Evolutionary conservation across 2,113 vertebrate genomes (phyloP).

Genomic region (Chelonoidis abingdonii): DNA sequence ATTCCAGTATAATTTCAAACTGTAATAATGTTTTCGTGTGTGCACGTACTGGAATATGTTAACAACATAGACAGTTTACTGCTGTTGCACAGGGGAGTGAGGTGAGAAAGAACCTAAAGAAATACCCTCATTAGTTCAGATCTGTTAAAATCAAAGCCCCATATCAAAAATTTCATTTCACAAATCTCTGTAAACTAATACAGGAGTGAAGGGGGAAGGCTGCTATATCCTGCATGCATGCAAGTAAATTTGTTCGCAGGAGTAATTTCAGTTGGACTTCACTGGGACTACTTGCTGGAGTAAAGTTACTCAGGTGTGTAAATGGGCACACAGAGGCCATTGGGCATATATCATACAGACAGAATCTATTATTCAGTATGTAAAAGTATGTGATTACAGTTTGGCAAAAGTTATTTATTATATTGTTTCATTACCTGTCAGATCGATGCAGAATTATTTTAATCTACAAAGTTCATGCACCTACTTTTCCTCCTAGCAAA

Average conservation of each 20-base stretch:
- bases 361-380: not conserved
- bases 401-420: not conserved
- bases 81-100: not conserved
- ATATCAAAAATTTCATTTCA: not conserved
- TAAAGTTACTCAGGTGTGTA: not conserved
- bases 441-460: not conserved
- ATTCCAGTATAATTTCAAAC: constrained; percentile 61
- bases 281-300: not conserved
- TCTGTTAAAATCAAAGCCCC: not conserved
- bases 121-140: not conserved
- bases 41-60: constrained; percentile 42
- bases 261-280: not conserved
- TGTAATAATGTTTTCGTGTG: constrained; percentile 39
- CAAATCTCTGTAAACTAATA: not conserved
- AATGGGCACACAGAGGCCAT: not conserved
- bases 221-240: fast-evolving
- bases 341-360: not conserved
- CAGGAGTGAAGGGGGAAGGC: not conserved
- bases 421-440: not conserved
- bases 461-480: not conserved
- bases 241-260: fast-evolving
- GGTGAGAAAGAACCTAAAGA: not conserved
- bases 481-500: not conserved
- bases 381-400: not conserved
- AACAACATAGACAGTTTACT: not conserved